Percentiles rank a stretch among this genome's conserved stretches.
Conservation (phyloP, 2,113 vertebrate genomes). For the Deroptyus accipitrinus region DNA sequence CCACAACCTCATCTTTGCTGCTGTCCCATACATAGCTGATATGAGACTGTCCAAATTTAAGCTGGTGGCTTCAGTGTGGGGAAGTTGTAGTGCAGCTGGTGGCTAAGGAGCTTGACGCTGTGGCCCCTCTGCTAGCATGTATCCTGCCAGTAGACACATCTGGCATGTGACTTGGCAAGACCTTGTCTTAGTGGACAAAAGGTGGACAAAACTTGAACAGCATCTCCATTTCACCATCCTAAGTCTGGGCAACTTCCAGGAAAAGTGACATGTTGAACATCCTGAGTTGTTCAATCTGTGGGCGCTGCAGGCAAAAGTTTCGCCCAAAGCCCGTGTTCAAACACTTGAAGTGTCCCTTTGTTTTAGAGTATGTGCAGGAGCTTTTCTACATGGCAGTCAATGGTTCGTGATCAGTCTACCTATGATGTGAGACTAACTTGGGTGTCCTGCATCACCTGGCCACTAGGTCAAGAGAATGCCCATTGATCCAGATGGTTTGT, state of each 20-base stretch:
- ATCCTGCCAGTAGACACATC: not conserved
- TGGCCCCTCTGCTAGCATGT: fast-evolving
- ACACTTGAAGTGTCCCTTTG: not conserved
- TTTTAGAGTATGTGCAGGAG: not conserved
- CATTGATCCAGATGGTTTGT: not conserved
- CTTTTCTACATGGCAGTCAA: not conserved
- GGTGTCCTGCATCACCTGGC: not conserved
- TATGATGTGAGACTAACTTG: not conserved
- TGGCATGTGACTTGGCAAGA: not conserved
- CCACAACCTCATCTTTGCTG: not conserved
- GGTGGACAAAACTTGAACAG: not conserved
- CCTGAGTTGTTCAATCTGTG: fast-evolving
- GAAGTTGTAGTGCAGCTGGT: not conserved
- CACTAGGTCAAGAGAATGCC: not conserved
- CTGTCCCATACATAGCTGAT: not conserved
- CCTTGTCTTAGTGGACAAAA: no score
- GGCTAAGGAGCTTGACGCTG: not conserved
- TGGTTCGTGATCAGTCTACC: not conserved
- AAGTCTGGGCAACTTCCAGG: not conserved
- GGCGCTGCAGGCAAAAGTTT: not conserved
- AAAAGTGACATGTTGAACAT: not conserved
- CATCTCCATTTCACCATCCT: not conserved
- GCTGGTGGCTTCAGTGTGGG: not conserved
- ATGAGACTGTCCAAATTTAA: not conserved
- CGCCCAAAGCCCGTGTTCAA: not conserved